Evolutionary conservation across 2,113 vertebrate species (phyloP).

Genomic region (Microcebus murinus): DNA sequence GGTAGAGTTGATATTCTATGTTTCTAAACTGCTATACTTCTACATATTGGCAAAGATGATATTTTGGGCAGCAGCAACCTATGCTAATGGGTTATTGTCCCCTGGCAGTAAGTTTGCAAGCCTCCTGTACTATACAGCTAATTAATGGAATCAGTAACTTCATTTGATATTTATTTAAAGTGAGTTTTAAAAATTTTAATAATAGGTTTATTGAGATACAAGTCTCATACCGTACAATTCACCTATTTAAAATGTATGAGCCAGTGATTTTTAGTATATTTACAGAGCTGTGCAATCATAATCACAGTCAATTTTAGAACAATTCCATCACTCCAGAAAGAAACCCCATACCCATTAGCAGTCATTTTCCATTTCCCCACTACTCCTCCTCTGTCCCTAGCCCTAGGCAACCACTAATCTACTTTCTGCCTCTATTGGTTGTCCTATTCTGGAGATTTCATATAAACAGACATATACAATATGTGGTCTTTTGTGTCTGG

Average conservation of each 20-base stretch:
- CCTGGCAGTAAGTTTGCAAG: constrained; percentile 15
- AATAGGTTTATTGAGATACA: constrained; percentile 14
- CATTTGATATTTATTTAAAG: constrained; percentile 23
- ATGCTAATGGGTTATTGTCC: not conserved
- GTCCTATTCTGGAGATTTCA: not conserved
- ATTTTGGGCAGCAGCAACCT: constrained; percentile 4
- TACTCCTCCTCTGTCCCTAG: not conserved
- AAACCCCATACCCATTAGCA: not conserved
- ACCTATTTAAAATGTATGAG: not conserved
- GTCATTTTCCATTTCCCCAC: not conserved
- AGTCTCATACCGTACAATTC: not conserved
- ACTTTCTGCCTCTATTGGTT: not conserved
- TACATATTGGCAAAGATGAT: constrained; percentile 15
- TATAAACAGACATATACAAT: not conserved
- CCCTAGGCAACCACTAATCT: not conserved
- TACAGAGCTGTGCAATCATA: not conserved
- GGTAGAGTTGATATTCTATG: not conserved
- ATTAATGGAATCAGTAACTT: constrained; percentile 10
- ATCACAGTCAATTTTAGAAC: not conserved
- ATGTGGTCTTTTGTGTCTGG: not conserved
- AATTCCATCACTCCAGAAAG: constrained; percentile 2
- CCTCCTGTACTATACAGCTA: not conserved
- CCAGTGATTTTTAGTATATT: not conserved
- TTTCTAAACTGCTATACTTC: not conserved
- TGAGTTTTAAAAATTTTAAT: constrained; percentile 11